Conservation (phyloP, 2,797 vertebrate species). For the Diplodus puntazzo region DNA sequence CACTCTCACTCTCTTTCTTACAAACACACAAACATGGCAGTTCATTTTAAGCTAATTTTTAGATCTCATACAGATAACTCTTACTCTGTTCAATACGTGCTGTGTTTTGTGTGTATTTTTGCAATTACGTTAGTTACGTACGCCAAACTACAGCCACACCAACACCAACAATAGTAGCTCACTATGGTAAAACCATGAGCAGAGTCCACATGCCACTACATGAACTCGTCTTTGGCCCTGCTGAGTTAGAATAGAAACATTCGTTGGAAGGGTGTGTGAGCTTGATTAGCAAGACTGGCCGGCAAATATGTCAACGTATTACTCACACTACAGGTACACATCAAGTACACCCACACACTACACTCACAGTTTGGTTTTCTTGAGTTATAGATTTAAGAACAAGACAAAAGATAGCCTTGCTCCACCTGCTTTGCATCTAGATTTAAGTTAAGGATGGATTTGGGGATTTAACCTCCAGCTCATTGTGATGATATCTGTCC, state of each 20-base stretch:
- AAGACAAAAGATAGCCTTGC: conserved; percentile 5
- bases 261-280: conserved; percentile 73
- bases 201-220: conserved; percentile 64
- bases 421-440: conserved; percentile 27
- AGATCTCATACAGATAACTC: neutral
- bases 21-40: conserved; percentile 30
- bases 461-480: conserved; percentile 13
- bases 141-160: conserved; percentile 28
- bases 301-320: conserved; percentile 25
- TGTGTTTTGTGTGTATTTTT: neutral
- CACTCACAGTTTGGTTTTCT: conserved; percentile 2
- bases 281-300: conserved; percentile 73
- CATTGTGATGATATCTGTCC: conserved; percentile 9
- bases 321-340: conserved; percentile 43
- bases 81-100: neutral
- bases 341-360: neutral
- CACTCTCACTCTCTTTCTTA: conserved; percentile 12
- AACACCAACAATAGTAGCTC: conserved; percentile 6
- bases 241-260: conserved; percentile 47
- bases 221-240: conserved; percentile 51
- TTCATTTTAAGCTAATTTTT: neutral
- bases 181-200: conserved; percentile 43
- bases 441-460: conserved; percentile 9
- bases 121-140: neutral
- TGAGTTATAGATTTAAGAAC: neutral